A percentile compares a stretch with the other conserved stretches of the same genome.
These are phyloP conservation scores for Channallabes apus DNA, from an alignment of 2,797 vertebrate genomes.

Conservation along the genomic window DNA sequence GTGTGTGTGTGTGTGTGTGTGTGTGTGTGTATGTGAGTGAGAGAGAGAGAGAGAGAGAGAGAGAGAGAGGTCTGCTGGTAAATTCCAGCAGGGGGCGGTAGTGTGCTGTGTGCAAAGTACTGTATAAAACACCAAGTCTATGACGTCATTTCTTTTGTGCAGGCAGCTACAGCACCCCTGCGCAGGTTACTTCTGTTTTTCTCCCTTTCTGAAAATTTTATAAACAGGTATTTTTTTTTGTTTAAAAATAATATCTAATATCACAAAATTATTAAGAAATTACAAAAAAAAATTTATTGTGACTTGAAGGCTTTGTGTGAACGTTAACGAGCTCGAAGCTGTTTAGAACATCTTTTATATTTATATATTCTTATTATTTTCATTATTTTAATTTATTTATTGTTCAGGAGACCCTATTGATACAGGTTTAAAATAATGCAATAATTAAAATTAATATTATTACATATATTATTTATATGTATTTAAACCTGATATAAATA, in stretches of 20 bases:
- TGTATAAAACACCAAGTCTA: neutral
- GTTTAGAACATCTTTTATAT: neutral
- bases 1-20: neutral
- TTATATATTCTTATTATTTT: neutral
- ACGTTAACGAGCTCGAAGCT: neutral
- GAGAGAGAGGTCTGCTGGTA: neutral
- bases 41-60: too few relatives aligned
- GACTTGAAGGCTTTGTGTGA: neutral
- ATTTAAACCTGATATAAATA: neutral
- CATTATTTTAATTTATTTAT: neutral
- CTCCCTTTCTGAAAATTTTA: neutral
- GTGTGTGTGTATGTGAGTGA: too few relatives aligned
- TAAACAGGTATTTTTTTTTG: neutral
- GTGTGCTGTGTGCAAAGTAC: neutral
- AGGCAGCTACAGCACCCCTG: too few relatives aligned
- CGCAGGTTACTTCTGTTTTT: neutral
- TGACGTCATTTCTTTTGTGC: conserved; percentile 27
- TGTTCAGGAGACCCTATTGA: neutral
- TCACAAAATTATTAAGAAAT: neutral
- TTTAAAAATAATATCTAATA: neutral
- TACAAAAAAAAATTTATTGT: too few relatives aligned
- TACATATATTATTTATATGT: neutral
- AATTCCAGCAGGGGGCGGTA: conserved; percentile 10
- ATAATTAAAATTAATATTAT: neutral
- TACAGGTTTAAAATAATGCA: neutral